Evolutionary conservation across 2,113 vertebrate species (phyloP).

Genomic region (Gymnarchus niloticus): DNA sequence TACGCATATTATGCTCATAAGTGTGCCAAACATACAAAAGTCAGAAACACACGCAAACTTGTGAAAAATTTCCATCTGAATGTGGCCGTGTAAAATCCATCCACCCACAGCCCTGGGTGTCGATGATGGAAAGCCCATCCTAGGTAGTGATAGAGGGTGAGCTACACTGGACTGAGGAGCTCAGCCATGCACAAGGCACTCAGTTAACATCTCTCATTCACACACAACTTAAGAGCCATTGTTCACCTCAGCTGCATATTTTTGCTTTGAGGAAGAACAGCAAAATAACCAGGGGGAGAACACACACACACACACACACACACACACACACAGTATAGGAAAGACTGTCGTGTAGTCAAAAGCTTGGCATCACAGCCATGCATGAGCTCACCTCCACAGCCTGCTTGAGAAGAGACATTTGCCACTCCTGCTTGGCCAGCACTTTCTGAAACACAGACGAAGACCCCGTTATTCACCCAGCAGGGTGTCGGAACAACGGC

Average conservation of each 20-base stretch:
- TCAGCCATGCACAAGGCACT: neutral
- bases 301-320: neutral
- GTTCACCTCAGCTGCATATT: neutral
- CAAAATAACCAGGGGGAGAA: neutral
- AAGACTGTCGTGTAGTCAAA: neutral
- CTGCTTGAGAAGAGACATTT: conserved; percentile 93
- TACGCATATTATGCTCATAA: neutral
- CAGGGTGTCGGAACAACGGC: neutral
- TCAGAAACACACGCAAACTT: neutral
- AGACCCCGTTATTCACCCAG: neutral
- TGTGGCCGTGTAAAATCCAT: neutral
- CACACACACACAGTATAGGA: neutral
- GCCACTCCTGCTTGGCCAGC: conserved; percentile 84
- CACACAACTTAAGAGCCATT: neutral
- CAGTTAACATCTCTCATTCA: neutral
- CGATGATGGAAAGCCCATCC: neutral
- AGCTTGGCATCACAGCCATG: neutral
- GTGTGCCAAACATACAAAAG: neutral
- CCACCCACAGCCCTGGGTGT: neutral
- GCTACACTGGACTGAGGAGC: neutral
- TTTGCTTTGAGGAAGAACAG: neutral
- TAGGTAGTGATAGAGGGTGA: neutral
- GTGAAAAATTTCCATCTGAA: too few relatives aligned
- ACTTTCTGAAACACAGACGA: conserved; percentile 65
- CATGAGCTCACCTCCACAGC: conserved; percentile 85